Evolutionary conservation across 2,797 vertebrate species (phyloP), one percentile per base, ranked within the genome.

Genomic region (Acestrorhynchus altus): DNA sequence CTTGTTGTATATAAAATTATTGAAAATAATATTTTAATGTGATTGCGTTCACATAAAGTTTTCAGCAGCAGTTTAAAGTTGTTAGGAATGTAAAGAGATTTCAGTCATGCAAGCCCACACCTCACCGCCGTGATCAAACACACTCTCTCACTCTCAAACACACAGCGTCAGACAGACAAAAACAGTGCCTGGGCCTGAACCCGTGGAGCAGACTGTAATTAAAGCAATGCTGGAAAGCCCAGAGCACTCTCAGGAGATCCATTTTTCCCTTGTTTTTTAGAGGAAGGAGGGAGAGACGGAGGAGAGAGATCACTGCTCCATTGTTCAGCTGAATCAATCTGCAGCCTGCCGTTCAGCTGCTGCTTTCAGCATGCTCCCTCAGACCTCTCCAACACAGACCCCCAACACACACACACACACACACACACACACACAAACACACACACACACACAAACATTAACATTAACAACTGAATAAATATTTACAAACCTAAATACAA

Each of bases 191-290:
- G 67, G 42, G 63, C 79, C 76, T 77, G 59, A 77, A 78, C 60
- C 77, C 57, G 66, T 75, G 76, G 59, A 72, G 80, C 72, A 86
- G 82, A 66, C 78, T 24, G 70, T 81, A 84, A 86, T 84, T 81
- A 86, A 79, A 82, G 82, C 76, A 74, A 42, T 67, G 52, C 28
- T 77, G 72, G 65, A 82, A 86, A 84, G 65, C 84, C 78, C 76
- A 81, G 63, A 64, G 60, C 59, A 42, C 78, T 82, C 76, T 78
- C 72, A 47, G 65, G 78, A 82, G 84, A 84, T 84, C 72, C 39
- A 69, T 66, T 61, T 63, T 77, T 72, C 66, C 68, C 64, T 72
- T 76, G 49, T 78, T 76, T 70, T 80, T 52, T 71, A 61, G 79
- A 67, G 49, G 71, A 73, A 56, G 67, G 20, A 68, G 44, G 71